Percentiles rank a stretch among this genome's conserved stretches.
phyloP scores from a whole-genome alignment of 1,140 invertebrate genomes.

The Hesperophylax magnus region DNA sequence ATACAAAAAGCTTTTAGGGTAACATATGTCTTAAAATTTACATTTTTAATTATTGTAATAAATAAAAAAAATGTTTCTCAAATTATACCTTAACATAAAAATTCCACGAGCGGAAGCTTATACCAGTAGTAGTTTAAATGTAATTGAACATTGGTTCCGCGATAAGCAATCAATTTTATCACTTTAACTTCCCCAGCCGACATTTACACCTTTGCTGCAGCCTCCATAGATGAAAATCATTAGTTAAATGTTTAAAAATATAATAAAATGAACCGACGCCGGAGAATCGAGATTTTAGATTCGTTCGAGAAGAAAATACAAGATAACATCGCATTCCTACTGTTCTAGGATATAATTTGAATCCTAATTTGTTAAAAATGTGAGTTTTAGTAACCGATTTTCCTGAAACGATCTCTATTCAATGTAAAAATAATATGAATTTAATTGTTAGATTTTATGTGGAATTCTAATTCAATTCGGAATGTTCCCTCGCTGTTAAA shows the following conservation, averaged over 20 bases:
- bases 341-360: constrained; percentile 41
- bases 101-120: constrained; percentile 3
- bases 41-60: no score
- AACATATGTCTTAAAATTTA: no score
- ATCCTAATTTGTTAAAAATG: constrained; percentile 51
- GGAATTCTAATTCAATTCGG: no score
- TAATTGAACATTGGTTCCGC: constrained; percentile 48
- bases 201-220: constrained; percentile 18
- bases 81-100: no score
- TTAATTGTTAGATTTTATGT: no score
- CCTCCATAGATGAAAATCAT: neutral
- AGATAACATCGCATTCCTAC: constrained; percentile 50
- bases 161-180: constrained; percentile 50
- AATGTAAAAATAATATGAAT: no score
- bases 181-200: constrained; percentile 8
- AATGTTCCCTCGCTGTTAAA: no score
- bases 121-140: neutral
- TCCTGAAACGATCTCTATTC: neutral
- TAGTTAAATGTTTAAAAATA: neutral
- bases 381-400: constrained; percentile 21
- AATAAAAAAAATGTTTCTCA: no score
- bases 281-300: neutral
- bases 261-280: constrained; percentile 17
- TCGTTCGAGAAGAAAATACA: neutral
- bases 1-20: no score